phyloP scores from a whole-genome alignment of 1,140 invertebrate species.

The Papilio xuthus region DNA sequence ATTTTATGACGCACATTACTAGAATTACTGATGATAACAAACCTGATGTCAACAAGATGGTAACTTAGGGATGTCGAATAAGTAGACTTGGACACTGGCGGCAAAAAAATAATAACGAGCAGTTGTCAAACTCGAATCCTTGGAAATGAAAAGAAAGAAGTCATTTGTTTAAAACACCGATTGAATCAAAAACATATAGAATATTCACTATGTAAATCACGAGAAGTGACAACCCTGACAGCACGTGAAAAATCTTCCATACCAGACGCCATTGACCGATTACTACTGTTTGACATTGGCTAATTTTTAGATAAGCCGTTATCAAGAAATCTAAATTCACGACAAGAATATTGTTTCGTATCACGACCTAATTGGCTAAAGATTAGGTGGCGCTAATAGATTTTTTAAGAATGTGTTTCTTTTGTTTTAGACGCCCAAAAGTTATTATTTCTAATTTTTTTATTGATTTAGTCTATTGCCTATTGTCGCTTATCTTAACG shows the following conservation, averaged over 20 bases:
- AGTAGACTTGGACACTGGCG: too few relatives aligned
- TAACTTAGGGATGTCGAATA: background rate
- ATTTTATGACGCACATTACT: constrained; percentile 29
- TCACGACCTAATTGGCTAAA: background rate
- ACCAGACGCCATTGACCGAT: constrained; percentile 32
- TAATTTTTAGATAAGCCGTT: constrained; percentile 24
- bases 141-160: too few relatives aligned
- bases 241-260: constrained; percentile 33
- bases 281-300: constrained; percentile 24
- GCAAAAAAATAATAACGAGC: too few relatives aligned
- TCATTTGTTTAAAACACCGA: too few relatives aligned
- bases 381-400: background rate
- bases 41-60: constrained; percentile 29
- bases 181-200: too few relatives aligned
- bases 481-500: background rate
- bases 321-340: constrained; percentile 18
- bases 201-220: too few relatives aligned
- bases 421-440: background rate
- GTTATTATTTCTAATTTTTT: background rate
- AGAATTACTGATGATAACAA: constrained; percentile 33
- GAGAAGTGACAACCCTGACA: background rate
- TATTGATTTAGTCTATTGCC: background rate
- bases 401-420: background rate
- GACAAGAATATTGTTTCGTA: background rate
- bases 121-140: too few relatives aligned